Percentiles rank a stretch among this genome's conserved stretches.
phyloP scores from a whole-genome alignment of 2,888 invertebrate genomes.

The Philhelius pedissequus region DNA sequence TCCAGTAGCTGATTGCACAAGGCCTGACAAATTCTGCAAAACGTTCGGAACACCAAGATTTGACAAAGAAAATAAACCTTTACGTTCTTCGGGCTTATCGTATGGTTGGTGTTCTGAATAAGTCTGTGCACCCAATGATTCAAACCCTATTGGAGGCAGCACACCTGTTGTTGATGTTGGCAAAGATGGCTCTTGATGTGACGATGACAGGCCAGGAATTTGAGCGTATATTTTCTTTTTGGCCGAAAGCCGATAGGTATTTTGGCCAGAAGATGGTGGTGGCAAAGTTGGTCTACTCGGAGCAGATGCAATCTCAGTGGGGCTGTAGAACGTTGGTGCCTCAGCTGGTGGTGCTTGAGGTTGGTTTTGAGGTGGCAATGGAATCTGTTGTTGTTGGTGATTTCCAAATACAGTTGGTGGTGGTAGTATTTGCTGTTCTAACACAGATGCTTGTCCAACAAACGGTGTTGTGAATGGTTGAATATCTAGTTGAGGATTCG shows the following conservation, averaged over 20 bases:
- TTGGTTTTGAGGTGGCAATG: neutral
- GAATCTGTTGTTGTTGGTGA: slow-evolving; percentile 2
- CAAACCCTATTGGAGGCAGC: slow-evolving; percentile 40
- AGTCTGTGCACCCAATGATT: slow-evolving; percentile 3
- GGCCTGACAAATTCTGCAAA: slow-evolving; percentile 75
- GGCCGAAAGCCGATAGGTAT: slow-evolving; percentile 84
- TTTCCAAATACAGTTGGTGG: slow-evolving; percentile 21
- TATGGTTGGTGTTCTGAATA: slow-evolving; percentile 5
- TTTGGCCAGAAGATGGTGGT: slow-evolving; percentile 70
- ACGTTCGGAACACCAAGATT: slow-evolving; percentile 74
- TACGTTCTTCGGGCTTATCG: slow-evolving; percentile 68
- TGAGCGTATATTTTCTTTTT: slow-evolving; percentile 88
- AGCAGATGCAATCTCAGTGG: slow-evolving; percentile 72
- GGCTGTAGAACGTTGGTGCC: slow-evolving; percentile 77
- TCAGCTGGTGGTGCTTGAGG: slow-evolving; percentile 55
- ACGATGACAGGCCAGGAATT: slow-evolving; percentile 84
- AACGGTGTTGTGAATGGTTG: slow-evolving; percentile 73
- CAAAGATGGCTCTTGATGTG: slow-evolving; percentile 29
- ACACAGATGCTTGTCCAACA: slow-evolving; percentile 13
- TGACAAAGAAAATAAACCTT: slow-evolving; percentile 75
- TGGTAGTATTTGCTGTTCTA: slow-evolving; percentile 31
- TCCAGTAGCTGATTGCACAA: slow-evolving; percentile 76
- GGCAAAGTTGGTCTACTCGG: slow-evolving; percentile 30
- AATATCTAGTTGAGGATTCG: slow-evolving; percentile 73
- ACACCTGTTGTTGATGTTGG: slow-evolving; percentile 14